These are phyloP conservation scores for Atta cephalotes DNA, from an alignment of 1,140 invertebrate genomes.

Conservation along the genomic window DNA sequence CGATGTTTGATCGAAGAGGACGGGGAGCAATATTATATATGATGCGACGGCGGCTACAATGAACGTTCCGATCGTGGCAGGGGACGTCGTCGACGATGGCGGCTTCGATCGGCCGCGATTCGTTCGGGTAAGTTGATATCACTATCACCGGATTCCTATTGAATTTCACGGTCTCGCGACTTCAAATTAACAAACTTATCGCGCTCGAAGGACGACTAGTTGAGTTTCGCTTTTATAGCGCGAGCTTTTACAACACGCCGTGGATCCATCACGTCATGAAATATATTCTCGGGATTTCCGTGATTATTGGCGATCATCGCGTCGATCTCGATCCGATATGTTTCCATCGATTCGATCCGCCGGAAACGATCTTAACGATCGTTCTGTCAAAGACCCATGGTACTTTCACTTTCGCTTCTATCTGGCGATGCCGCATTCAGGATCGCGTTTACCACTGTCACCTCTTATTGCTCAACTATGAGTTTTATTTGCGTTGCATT, in stretches of 20 bases:
- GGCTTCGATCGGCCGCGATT: constrained; percentile 82
- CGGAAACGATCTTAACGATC: constrained; percentile 42
- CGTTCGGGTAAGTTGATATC: constrained; percentile 81
- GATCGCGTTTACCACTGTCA: constrained; percentile 15
- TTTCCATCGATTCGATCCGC: constrained; percentile 18
- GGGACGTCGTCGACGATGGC: constrained; percentile 83
- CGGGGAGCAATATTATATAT: neutral
- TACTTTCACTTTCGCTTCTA: constrained; percentile 59
- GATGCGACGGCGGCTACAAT: constrained; percentile 80
- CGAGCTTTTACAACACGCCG: neutral
- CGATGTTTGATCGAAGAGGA: neutral
- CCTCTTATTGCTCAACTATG: too few relatives aligned
- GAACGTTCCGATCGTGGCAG: constrained; percentile 84
- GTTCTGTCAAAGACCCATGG: constrained; percentile 16
- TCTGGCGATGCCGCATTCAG: constrained; percentile 39
- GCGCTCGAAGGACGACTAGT: neutral
- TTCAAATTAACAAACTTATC: constrained; percentile 8
- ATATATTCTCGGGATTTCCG: neutral
- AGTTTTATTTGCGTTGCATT: constrained; percentile 6
- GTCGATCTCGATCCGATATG: constrained; percentile 6
- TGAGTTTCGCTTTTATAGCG: neutral
- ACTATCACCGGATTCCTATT: neutral
- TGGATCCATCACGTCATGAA: neutral
- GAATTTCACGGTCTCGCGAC: constrained; percentile 17
- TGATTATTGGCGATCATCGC: too few relatives aligned